Base-by-base conservation (phyloP, 2,797 vertebrate species). In the Helostoma temminkii region DNA sequence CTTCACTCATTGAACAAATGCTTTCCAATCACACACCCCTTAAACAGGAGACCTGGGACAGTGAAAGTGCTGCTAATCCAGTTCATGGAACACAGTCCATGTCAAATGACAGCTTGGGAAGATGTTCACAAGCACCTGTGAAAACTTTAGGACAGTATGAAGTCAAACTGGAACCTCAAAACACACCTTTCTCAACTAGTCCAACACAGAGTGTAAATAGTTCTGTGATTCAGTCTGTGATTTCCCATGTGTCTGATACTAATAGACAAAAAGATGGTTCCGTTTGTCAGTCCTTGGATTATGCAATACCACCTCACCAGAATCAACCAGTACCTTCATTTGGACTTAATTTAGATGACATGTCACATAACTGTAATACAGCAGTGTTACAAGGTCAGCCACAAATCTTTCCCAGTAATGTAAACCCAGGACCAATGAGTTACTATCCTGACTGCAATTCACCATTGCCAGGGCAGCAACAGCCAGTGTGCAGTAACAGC, bases 21-120 rank as follows among this genome's bases (percentile, higher is more conserved):
- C 69, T 80, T 14, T 71, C 63, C 15, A 54, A 45, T 43, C 50
- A 30, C 5, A 54, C 30, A 48, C 8, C 45, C 24, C 2, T 47
- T 28, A 76, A 78, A 49, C 65, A 75, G 59, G 76, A 47, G 24
- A 72, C 48, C 15, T 61, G 57, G 18, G 69, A 34, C 21, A 24
- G 47, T 25, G 77, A 80, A 49, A 60, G 34, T 36, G 34, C 55
- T 36, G 32, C 66, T 41, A 53, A 67, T 63, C 18, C 63, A 22
- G 60, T 54, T 18, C 37, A 46, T 24, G 69, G 48, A 36, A 78
- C 46, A 22, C 66, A 78, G 14, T 67, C 85, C 14, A 52, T 80
- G 48, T 80, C 88, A 0, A 41, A 86, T 16, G 82, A 93, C 64
- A 84, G 66, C 69, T 88, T 92, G 54, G 46, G 87, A 22, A 85